A percentile compares a stretch with the other conserved stretches of the same genome.
These are phyloP conservation scores for Littorina saxatilis DNA, from an alignment of 1,140 invertebrate genomes.

Conservation along the genomic window DNA sequence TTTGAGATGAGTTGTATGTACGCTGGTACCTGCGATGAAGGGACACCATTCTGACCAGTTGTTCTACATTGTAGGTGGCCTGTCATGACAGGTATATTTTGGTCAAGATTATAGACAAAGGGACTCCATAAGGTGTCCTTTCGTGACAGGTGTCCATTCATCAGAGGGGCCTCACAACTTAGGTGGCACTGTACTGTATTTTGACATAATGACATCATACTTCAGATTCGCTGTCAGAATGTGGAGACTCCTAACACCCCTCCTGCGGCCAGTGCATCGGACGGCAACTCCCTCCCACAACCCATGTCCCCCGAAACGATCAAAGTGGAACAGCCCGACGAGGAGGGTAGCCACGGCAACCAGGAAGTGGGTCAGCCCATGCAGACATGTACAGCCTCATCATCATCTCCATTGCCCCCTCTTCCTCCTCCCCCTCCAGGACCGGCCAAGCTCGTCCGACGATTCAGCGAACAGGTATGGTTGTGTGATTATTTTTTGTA, in stretches of 20 bases:
- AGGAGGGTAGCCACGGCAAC: not conserved
- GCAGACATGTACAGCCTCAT: conserved; percentile 1
- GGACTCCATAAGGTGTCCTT: no score
- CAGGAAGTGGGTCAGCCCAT: not conserved
- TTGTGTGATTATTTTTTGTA: not conserved
- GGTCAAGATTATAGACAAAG: no score
- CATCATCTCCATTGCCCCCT: conserved; percentile 32
- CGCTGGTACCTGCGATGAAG: no score
- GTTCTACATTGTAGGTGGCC: no score
- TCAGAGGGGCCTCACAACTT: no score
- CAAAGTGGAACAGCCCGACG: conserved; percentile 14
- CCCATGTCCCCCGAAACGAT: conserved; percentile 34
- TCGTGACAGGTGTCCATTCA: no score
- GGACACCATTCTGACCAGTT: no score
- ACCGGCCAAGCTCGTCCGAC: conserved; percentile 45
- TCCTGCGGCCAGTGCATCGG: not conserved
- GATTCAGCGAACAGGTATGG: conserved; percentile 54
- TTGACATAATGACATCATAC: no score
- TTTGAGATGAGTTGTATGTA: no score
- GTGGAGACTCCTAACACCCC: not conserved
- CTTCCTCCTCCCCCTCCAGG: conserved; percentile 41
- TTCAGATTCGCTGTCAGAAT: conserved; percentile 35
- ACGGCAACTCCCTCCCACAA: conserved; percentile 5
- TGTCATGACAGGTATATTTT: no score
- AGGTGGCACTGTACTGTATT: no score